A percentile compares a stretch with the other conserved stretches of the same genome.
These are phyloP conservation scores for Slavum lentiscoides DNA, from an alignment of 2,888 invertebrate species.

Conservation along the genomic window DNA sequence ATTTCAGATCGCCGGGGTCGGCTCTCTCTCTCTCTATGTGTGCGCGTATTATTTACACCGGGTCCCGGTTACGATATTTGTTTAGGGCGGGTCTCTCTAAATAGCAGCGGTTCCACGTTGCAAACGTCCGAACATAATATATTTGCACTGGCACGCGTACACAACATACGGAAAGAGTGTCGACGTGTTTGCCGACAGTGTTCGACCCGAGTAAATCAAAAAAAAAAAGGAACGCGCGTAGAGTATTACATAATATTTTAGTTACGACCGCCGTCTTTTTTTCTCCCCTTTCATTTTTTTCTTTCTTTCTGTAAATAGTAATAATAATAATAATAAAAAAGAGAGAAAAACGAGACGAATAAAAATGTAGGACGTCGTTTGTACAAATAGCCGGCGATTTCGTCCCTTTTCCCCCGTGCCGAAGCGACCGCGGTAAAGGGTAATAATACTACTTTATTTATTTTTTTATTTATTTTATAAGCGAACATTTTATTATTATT, in stretches of 20 bases:
- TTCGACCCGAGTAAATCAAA: slow-evolving; percentile 34
- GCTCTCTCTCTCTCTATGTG: too few relatives aligned
- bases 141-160: slow-evolving; percentile 24
- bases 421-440: background rate
- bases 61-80: slow-evolving; percentile 31
- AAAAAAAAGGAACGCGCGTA: slow-evolving; percentile 33
- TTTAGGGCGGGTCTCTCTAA: slow-evolving; percentile 43
- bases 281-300: background rate
- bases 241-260: slow-evolving; percentile 9
- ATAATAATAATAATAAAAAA: slow-evolving; percentile 27
- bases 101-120: slow-evolving; percentile 30
- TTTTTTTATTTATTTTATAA: background rate
- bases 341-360: slow-evolving; percentile 20
- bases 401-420: background rate
- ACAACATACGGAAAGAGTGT: slow-evolving; percentile 18
- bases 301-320: slow-evolving; percentile 32
- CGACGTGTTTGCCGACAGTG: slow-evolving; percentile 51
- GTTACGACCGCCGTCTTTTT: background rate
- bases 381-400: slow-evolving; percentile 38
- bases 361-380: slow-evolving; percentile 40
- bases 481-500: slow-evolving; percentile 32
- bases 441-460: too few relatives aligned
- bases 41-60: background rate
- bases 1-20: slow-evolving; percentile 5
- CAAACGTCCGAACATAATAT: slow-evolving; percentile 48